Base-by-base conservation (phyloP, 2,888 invertebrate species). In the Eilema depressum region DNA sequence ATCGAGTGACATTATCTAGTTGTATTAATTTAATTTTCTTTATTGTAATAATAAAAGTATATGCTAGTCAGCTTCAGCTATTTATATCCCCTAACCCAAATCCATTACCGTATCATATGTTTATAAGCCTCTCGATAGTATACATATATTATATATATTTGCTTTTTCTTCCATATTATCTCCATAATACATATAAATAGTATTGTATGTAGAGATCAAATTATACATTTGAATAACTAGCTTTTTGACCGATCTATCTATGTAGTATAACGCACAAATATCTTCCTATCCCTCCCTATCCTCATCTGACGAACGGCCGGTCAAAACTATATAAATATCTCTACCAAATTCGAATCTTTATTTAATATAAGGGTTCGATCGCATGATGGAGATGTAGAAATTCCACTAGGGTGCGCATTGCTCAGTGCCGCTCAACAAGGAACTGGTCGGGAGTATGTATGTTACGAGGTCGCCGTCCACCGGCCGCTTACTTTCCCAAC, bases 1-100 rank as follows among this genome's bases (percentile, higher is more conserved):
- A 86, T 89, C 85, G 87, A 93, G 95, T 95, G 95, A 95, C 95
- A 95, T 95, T 91, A 93, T 95, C 95, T 95, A 95, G 94, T 91
- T 73, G 89, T 91, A 89, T 95, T 95, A 95, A 95, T 95, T 95
- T 95, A 93, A 93, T 94, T 92, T 41, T 53, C 20, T 89, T 89
- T 80, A 79, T 88, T 88, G 85, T 90, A 86, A 81, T 82, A 91
- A 91, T 91, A 92, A 93, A 88, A 92, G 65, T 86, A 87, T 92
- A 89, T 92, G 92, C 94, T 95, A 95, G 95, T 95, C 95, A 94
- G 88, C 84, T 85, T 88, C 78, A 87, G 86, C 88, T 92, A 93
- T 92, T 91, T 93, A 93, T 89, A 85, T 60, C 76, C 82, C 86
- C 88, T 86, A 66, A 85, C 85, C 89, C 89, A 82, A 78, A 89